Base-by-base conservation (phyloP, 1,140 invertebrate genomes). In the Tetramorium parvispinum region DNA sequence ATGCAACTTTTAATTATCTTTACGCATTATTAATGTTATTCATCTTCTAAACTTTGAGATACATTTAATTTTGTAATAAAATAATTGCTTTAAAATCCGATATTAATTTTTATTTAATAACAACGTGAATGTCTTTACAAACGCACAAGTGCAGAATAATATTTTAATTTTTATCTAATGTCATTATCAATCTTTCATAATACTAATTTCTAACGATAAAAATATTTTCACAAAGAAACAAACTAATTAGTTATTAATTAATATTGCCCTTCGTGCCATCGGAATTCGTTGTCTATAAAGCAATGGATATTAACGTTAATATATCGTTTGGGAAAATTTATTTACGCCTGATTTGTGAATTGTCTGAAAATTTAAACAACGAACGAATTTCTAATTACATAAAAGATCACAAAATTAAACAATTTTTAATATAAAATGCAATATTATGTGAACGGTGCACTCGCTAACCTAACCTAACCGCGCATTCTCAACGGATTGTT, bases 201-300 rank as follows among this genome's bases (percentile, higher is more conserved):
- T 46, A 57, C 24, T 77, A 59, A 76, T 18, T 77, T 75, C n/a
- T 46, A 77, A 51, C 8, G 16, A n/a, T 24, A 43, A 59, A 76
- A 55, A 59, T 59, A 7, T 76, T 76, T 27, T 59, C 1, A 3
- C 11, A 27, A 40, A 43, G 5, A 57, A 59, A 24, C 13, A 1
- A 13, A 3, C 18, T 8, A 1, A 21, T 75, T 75, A 57, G 24
- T 75, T 57, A 43, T 43, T 40, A 55, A 73, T 55, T 53, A 71
- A 73, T 51, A 27, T 53, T 70, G 24, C 5, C 0, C 18, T 46
- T 68, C 2, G 43, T 13, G 3, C 49, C 5, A 1, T 8, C 24
- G n/a, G 10, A 68, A 49, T 49, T 46, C 6, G 10, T 11, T 11
- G 16, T 5, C 24, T 2, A 11, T n/a, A 32, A 73, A 8, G 16